Evolutionary conservation across 2,888 invertebrate genomes (phyloP), one percentile per base, ranked within the genome.

Genomic region (Fissipunctia ypsillon): DNA sequence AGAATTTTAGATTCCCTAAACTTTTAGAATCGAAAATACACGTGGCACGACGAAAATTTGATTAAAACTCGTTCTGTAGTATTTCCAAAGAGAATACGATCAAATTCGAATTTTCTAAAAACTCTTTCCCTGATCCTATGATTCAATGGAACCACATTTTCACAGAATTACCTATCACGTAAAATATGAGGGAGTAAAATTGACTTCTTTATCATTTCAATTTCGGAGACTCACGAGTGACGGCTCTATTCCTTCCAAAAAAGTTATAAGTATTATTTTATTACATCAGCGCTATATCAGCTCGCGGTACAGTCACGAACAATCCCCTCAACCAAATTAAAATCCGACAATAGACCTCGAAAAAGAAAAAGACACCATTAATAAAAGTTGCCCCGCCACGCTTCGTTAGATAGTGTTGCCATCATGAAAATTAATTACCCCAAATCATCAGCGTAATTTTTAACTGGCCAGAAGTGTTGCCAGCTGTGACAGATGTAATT

Each of bases 401-500:
- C 78, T 73, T 73, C 78, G 63, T 78, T 75, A 82, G 75, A 75
- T 73, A 82, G 79, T 82, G 75, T 75, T 73, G 65, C 64, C 50
- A 78, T 80, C 73, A 80, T 76, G 71, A 74, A 80, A 81, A 86
- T 86, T 76, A 75, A 86, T 84, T 76, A 76, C 67, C 61, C 67
- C 80, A 82, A 86, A 82, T 84, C 77, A 76, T 84, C 81, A 76
- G 75, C 69, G 80, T 83, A 78, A 83, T 81, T 82, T 84, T 81
- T 80, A 69, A 76, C 76, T 45, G 68, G 73, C 67, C 77, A 80
- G 70, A 80, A 74, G 81, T 79, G 79, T 81, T 84, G 83, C 77
- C 84, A 82, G 82, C 83, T 87, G 84, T 84, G 88, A 85, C 86
- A 84, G 84, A 77, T 78, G 81, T 86, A 88, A 88, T 88, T 88